Conservation (phyloP, 2,113 vertebrate species). For the Eolophus roseicapilla region DNA sequence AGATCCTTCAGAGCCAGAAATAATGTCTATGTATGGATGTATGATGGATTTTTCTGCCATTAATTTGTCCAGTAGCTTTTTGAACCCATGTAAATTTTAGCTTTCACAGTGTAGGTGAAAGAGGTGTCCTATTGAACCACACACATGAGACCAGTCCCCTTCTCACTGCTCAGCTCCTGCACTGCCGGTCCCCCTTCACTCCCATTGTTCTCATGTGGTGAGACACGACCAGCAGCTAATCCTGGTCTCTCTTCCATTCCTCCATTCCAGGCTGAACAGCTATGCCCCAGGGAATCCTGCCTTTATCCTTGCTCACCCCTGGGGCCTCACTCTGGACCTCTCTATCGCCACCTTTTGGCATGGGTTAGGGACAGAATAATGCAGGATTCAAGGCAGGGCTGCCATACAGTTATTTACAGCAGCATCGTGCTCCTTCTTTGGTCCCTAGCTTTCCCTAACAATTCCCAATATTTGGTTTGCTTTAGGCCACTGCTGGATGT, state of each 20-base stretch:
- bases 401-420: background rate
- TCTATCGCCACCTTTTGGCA: rapidly evolving
- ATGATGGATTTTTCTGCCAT: conserved; percentile 27
- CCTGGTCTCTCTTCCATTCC: background rate
- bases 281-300: background rate
- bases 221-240: background rate
- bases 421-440: background rate
- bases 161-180: background rate
- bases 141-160: background rate
- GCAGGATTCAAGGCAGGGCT: background rate
- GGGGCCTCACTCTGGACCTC: background rate
- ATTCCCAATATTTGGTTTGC: background rate
- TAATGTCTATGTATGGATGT: background rate
- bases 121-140: background rate
- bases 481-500: background rate
- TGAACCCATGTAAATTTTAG: conserved; percentile 24
- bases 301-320: background rate
- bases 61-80: conserved; percentile 23
- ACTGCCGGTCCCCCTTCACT: background rate
- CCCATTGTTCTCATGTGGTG: rapidly evolving
- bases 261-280: background rate
- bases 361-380: background rate
- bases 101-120: background rate
- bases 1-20: conserved; percentile 27
- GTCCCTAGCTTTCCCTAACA: background rate